phyloP scores from a whole-genome alignment of 1,140 invertebrate species.

The Drosophila pseudoobscura region DNA sequence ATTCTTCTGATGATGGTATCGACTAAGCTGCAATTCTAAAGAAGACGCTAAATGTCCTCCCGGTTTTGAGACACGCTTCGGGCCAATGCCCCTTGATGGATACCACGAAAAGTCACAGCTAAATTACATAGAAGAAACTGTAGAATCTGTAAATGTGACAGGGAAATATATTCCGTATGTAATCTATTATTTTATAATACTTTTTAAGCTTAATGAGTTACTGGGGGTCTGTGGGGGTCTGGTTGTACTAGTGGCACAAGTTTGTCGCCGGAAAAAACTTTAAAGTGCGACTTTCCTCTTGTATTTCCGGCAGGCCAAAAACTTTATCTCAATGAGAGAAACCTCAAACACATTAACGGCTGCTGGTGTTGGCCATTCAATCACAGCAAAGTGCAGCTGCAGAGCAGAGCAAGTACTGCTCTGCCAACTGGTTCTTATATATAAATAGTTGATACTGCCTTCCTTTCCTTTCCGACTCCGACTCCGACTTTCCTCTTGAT shows the following conservation, averaged over 20 bases:
- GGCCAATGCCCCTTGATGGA: neutral
- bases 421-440: conserved; percentile 43
- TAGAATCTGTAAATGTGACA: neutral
- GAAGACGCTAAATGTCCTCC: no score
- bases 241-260: neutral
- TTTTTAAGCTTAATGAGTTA: no score
- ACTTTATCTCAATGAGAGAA: conserved; percentile 42
- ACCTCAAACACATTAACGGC: conserved; percentile 51
- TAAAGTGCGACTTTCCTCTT: conserved; percentile 44
- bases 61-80: neutral
- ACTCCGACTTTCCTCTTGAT: conserved; percentile 6
- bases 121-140: conserved; percentile 5
- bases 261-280: conserved; percentile 23
- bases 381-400: conserved; percentile 61
- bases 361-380: conserved; percentile 58
- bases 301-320: conserved; percentile 30
- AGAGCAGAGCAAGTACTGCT: conserved; percentile 26
- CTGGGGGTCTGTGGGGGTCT: no score
- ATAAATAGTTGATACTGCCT: conserved; percentile 67
- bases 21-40: no score
- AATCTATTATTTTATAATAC: no score
- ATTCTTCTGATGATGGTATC: no score
- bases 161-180: neutral
- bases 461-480: conserved; percentile 23
- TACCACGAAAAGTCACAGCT: neutral